Base-by-base conservation (phyloP, 2,888 invertebrate genomes). In the Spilarctia lutea region DNA sequence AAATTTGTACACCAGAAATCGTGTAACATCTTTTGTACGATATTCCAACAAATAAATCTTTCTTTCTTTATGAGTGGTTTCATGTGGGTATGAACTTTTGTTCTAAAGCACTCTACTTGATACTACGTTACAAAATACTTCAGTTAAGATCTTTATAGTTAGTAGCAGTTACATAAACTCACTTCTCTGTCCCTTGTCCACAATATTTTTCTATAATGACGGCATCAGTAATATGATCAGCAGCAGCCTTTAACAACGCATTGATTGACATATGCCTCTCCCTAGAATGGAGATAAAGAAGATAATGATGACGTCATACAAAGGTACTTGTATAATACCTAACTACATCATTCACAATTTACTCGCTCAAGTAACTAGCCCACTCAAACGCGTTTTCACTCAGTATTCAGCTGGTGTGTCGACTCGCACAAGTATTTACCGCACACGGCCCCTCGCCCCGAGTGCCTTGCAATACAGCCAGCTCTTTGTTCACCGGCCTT, bases 381-480 rank as follows among this genome's bases (percentile, higher is more conserved):
- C 66, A 52, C 65, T 73, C 71, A 69, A 80, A 82, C 72, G 71
- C 76, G 72, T 30, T 73, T 72, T 77, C 78, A 75, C 79, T 84
- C 84, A 70, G 79, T 82, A 83, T 84, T 82, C 84, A 75, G 75
- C 76, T 74, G 77, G 81, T 81, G 80, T 84, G 84, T 82, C 79
- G 80, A 82, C 76, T 82, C 84, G 79, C 81, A 76, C 76, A 72
- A 81, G 75, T 80, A 83, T 79, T 83, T 80, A 80, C 83, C 79
- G 75, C 76, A 69, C 72, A 56, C 65, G n/a, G 70, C 65, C 39
- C 35, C 60, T 74, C 35, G 52, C 65, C 56, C 42, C 56, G 39
- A 60, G 33, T 60, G 56, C 66, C 73, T 75, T 75, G 81, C 48
- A 72, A 75, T 79, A 74, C 77, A 71, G 72, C 78, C 75, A 76